phyloP scores from a whole-genome alignment of 2,113 vertebrate species.

The Hyaena hyaena region DNA sequence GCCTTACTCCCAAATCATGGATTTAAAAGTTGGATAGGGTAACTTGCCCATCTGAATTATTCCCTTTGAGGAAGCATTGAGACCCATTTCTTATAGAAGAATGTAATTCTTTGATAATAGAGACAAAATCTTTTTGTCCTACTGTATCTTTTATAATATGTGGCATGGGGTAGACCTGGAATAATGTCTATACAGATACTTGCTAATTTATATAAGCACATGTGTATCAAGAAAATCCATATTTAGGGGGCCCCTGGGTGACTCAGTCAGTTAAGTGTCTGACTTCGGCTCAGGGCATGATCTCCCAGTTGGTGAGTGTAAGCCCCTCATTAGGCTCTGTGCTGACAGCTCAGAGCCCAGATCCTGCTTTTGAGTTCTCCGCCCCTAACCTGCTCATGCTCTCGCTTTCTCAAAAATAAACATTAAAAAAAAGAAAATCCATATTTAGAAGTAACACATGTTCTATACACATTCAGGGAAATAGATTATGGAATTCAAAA shows the following conservation, averaged over 20 bases:
- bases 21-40: background rate
- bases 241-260: background rate
- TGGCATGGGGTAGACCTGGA: background rate
- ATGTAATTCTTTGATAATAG: background rate
- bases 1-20: background rate
- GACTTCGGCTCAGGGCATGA: too few relatives aligned
- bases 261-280: too few relatives aligned
- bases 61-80: background rate
- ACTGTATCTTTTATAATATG: background rate
- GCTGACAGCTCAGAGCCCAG: too few relatives aligned
- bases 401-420: too few relatives aligned
- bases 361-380: too few relatives aligned
- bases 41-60: background rate
- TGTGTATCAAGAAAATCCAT: background rate
- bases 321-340: too few relatives aligned
- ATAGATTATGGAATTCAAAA: constrained; percentile 28
- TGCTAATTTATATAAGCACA: constrained; percentile 3
- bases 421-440: background rate
- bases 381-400: too few relatives aligned
- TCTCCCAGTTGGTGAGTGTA: too few relatives aligned
- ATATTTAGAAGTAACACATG: constrained; percentile 24
- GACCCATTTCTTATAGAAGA: background rate
- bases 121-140: background rate
- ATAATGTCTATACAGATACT: constrained; percentile 11
- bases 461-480: background rate